phyloP scores from a whole-genome alignment of 1,140 invertebrate genomes.

The Coptotermes formosanus region DNA sequence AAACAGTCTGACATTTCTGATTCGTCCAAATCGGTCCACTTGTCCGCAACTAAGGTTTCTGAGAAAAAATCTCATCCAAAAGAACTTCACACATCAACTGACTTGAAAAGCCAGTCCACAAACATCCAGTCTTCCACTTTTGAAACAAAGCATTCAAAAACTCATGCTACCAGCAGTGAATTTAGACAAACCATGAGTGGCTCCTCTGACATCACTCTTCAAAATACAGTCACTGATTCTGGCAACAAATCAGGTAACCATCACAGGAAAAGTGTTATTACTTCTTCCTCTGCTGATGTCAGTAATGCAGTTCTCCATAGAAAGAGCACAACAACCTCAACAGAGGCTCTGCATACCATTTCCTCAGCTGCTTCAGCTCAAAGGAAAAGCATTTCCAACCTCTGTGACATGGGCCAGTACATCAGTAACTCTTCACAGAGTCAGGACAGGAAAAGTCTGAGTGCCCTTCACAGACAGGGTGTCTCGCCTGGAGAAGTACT shows the following conservation, averaged over 20 bases:
- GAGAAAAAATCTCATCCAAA: background rate
- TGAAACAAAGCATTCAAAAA: constrained; percentile 17
- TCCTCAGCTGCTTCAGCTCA: constrained; percentile 75
- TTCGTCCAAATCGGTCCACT: background rate
- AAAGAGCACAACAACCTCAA: constrained; percentile 59
- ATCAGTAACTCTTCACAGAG: constrained; percentile 62
- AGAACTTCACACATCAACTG: background rate
- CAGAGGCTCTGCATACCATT: constrained; percentile 63
- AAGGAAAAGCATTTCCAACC: constrained; percentile 73
- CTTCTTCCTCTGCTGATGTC: constrained; percentile 65
- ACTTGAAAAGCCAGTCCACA: background rate
- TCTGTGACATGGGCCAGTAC: constrained; percentile 68
- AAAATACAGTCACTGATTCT: background rate
- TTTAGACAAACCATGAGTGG: constrained; percentile 31
- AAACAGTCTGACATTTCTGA: background rate
- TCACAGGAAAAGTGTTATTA: constrained; percentile 70
- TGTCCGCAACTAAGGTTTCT: background rate
- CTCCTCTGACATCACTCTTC: background rate
- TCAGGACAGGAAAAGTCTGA: constrained; percentile 70
- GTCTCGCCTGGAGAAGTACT: constrained; percentile 25
- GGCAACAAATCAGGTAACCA: constrained; percentile 46
- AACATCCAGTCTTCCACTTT: constrained; percentile 13
- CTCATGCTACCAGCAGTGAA: constrained; percentile 25
- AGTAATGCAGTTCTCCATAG: constrained; percentile 74
- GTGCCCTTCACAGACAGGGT: constrained; percentile 63